Evolutionary conservation across 2,113 vertebrate species (phyloP), one percentile per base, ranked within the genome.

Genomic region (Condylura cristata): DNA sequence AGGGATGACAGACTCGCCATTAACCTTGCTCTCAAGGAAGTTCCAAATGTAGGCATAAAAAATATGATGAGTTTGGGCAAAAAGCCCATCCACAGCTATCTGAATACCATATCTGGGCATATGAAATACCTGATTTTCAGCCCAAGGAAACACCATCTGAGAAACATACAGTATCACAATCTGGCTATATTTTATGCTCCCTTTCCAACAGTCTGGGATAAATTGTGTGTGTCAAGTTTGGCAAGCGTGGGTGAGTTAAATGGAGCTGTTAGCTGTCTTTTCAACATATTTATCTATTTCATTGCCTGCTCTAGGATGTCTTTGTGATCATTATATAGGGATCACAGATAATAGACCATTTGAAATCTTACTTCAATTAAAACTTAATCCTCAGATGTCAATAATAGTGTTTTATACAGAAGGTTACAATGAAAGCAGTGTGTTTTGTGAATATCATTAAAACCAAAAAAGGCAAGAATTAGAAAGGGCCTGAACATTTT

Each of bases 321-420:
- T 96, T 90, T 96, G 96, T 95, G 85, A 97, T 96, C 94, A 75
- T 94, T 96, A 92, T 78, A 90, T 63, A 92, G 88, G 90, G 94
- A 95, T 95, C 96, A 96, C 72, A 93, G 96, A 97, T 93, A 96
- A 97, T 41, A 96, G 96, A 79, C 95, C 89, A 87, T 95, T 91
- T 88, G 88, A 95, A 97, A 97, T 94, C 84, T 91, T 95, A 95
- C 95, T 94, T 94, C 93, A 96, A 97, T 97, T 97, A 97, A 94
- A 97, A 89, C 93, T 87, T 97, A 96, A 97, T 96, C 92, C 76
- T 96, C 72, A 76, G 85, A 89, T 97, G 95, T 96, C 95, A 93
- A 84, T 96, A 94, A 76, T n/a, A 75, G 58, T 76, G 44, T 94
- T 78, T 96, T 96, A 81, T 82, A 80, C 61, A 82, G 87, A 97